These are phyloP conservation scores for Albula glossodonta DNA, from an alignment of 2,113 vertebrate genomes.

Conservation along the genomic window DNA sequence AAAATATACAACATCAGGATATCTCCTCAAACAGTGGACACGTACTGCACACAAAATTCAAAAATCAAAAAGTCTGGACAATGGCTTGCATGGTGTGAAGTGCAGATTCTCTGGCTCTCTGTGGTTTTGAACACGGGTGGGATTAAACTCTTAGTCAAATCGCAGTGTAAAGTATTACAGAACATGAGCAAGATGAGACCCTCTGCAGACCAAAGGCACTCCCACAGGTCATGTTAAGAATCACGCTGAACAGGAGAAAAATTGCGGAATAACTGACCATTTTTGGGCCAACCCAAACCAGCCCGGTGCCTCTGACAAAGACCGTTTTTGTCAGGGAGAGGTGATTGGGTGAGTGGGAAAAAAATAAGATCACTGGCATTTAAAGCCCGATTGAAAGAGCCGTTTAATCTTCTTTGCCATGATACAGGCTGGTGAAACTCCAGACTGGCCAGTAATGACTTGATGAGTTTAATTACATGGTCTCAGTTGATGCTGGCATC, in stretches of 20 bases:
- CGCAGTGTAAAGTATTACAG: neutral
- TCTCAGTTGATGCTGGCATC: conserved; percentile 66
- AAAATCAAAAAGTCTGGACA: too few relatives aligned
- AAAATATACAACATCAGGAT: neutral
- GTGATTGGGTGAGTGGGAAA: conserved; percentile 51
- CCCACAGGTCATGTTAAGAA: neutral
- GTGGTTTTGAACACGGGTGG: neutral
- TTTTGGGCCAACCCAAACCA: neutral
- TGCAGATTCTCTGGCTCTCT: neutral
- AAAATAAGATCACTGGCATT: conserved; percentile 45
- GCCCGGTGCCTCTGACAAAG: conserved; percentile 52
- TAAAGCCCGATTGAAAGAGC: conserved; percentile 18
- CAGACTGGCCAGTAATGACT: conserved; percentile 70
- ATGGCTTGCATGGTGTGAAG: too few relatives aligned
- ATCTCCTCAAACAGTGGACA: neutral
- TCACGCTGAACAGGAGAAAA: neutral
- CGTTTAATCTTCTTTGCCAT: conserved; percentile 11
- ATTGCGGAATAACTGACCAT: neutral
- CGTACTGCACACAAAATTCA: too few relatives aligned
- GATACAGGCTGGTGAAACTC: conserved; percentile 52
- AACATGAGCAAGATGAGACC: neutral
- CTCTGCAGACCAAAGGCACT: neutral
- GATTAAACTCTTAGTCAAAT: too few relatives aligned
- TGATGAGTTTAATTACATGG: conserved; percentile 69
- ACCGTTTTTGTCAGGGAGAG: conserved; percentile 43